Percentiles rank a stretch among this genome's conserved stretches.
Evolutionary conservation across 2,113 vertebrate genomes (phyloP).

Genomic region (Podocnemis expansa): DNA sequence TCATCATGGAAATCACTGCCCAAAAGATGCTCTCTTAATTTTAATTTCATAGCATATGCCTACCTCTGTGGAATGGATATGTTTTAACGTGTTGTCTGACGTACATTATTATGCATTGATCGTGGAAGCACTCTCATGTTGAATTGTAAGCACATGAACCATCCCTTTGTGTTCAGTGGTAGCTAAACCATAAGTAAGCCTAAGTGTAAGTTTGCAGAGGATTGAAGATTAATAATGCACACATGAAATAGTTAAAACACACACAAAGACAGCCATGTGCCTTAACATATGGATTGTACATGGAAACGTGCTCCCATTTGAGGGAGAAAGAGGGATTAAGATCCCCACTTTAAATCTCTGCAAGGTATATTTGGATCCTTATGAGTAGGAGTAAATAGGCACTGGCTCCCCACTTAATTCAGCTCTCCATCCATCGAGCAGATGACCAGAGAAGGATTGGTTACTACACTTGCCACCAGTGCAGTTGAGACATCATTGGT

Average conservation of each 20-base stretch:
- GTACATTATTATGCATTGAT: neutral
- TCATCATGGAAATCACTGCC: neutral
- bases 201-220: neutral
- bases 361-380: neutral
- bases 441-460: neutral
- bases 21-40: neutral
- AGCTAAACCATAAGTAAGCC: neutral
- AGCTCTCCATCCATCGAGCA: accelerated
- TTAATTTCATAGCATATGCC: neutral
- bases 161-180: neutral
- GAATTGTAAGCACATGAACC: neutral
- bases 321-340: neutral
- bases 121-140: accelerated
- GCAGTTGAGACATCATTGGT: neutral
- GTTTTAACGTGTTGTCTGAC: neutral
- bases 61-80: neutral
- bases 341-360: neutral
- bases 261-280: accelerated
- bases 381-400: neutral
- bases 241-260: neutral
- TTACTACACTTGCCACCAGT: neutral
- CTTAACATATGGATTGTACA: neutral
- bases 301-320: neutral
- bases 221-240: neutral
- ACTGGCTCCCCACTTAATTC: neutral